phyloP scores from a whole-genome alignment of 1,140 invertebrate genomes.

The Drosophila tristis region DNA sequence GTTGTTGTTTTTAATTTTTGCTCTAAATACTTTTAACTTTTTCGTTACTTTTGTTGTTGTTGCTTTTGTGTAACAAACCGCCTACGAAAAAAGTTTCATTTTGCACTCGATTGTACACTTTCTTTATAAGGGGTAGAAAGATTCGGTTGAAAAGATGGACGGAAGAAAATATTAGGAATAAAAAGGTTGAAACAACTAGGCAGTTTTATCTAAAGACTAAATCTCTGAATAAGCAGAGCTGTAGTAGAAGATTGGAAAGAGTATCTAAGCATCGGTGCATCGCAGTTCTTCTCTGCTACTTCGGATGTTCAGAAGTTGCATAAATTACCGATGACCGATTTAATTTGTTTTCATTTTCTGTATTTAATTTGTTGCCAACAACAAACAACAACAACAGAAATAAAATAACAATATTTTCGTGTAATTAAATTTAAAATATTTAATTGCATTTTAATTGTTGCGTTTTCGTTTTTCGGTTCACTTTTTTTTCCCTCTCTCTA shows the following conservation, averaged over 20 bases:
- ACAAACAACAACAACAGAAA: constrained; percentile 28
- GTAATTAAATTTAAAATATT: constrained; percentile 59
- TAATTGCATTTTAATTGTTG: constrained; percentile 75
- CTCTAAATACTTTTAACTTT: constrained; percentile 71
- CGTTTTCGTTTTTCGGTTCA: constrained; percentile 44
- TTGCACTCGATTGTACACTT: constrained; percentile 1
- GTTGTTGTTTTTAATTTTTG: constrained; percentile 66
- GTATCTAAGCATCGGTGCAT: too few species aligned
- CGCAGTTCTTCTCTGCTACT: constrained; percentile 11
- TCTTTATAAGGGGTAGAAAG: too few species aligned
- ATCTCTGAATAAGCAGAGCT: too few species aligned
- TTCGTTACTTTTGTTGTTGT: constrained; percentile 31
- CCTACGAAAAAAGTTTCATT: constrained; percentile 20
- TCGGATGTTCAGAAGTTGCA: constrained; percentile 65
- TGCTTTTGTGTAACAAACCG: constrained; percentile 55
- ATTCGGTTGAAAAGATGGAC: background rate
- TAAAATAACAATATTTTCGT: constrained; percentile 17
- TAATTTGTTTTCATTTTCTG: constrained; percentile 29
- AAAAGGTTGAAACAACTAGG: too few species aligned
- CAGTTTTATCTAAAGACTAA: too few species aligned
- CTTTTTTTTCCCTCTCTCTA: constrained; percentile 39
- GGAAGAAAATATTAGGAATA: too few species aligned
- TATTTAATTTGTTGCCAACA: constrained; percentile 30
- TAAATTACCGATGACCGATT: constrained; percentile 67
- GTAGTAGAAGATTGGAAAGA: too few species aligned